Evolutionary conservation across 2,113 vertebrate genomes (phyloP).

Genomic region (Pedionomus torquatus): DNA sequence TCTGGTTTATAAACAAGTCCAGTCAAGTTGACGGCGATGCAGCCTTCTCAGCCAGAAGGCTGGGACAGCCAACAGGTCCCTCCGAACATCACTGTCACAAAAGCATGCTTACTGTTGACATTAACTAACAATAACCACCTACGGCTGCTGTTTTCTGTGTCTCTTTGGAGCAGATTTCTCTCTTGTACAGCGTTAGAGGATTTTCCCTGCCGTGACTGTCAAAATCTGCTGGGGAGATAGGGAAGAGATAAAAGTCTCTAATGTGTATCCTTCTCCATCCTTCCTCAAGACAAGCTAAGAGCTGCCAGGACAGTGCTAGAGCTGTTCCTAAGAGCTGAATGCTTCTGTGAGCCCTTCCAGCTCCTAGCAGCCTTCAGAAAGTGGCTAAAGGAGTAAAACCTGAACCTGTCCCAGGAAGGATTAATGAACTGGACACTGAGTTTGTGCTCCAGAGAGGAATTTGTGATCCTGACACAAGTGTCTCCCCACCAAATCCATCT

Average conservation of each 20-base stretch:
- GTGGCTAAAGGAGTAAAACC: not conserved
- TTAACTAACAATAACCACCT: not conserved
- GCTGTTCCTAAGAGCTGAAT: rapidly evolving
- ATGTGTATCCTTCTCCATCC: not conserved
- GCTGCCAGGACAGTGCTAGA: not conserved
- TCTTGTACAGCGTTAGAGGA: rapidly evolving
- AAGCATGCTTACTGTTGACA: not conserved
- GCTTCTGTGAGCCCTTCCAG: not conserved
- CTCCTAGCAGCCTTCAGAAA: not conserved
- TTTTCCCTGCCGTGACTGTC: not conserved
- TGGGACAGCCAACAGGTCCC: not conserved
- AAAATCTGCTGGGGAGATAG: not conserved
- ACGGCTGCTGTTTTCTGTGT: not conserved
- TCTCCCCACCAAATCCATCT: not conserved
- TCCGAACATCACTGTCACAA: not conserved
- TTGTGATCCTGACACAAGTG: not conserved
- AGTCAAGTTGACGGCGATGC: not conserved
- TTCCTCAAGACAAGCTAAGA: not conserved
- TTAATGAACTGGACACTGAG: not conserved
- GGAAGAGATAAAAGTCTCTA: not conserved
- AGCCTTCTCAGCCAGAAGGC: not conserved
- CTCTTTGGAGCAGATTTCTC: not conserved
- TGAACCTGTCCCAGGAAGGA: not conserved
- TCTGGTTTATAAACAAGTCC: not conserved
- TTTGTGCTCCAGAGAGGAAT: not conserved